Conservation (phyloP, 2,888 invertebrate genomes). For the Patella depressa region DNA sequence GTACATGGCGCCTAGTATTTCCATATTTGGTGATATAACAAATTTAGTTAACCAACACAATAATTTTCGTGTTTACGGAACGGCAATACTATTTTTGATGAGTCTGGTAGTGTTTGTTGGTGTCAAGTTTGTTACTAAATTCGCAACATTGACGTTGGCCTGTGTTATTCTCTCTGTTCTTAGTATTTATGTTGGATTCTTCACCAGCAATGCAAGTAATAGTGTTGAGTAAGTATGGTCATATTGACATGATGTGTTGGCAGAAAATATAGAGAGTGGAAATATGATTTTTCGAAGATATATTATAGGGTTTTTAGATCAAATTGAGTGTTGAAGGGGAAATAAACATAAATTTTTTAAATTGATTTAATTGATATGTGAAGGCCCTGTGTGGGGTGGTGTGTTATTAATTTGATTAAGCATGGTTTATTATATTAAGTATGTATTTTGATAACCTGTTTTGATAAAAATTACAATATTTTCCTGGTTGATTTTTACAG, state of each 20-base stretch:
- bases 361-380: too few relatives aligned
- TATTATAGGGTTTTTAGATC: too few relatives aligned
- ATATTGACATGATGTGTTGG: not conserved
- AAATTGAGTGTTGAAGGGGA: too few relatives aligned
- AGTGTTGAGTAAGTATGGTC: slow-evolving; percentile 77
- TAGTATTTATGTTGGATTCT: slow-evolving; percentile 95
- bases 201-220: slow-evolving; percentile 69
- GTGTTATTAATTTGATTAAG: too few relatives aligned
- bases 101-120: slow-evolving; percentile 93
- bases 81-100: slow-evolving; percentile 88
- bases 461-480: too few relatives aligned
- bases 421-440: too few relatives aligned
- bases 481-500: slow-evolving; percentile 37
- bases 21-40: slow-evolving; percentile 85
- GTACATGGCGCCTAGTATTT: slow-evolving; percentile 76
- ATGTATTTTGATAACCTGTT: too few relatives aligned
- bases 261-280: too few relatives aligned
- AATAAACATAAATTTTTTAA: too few relatives aligned
- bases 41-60: slow-evolving; percentile 87
- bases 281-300: too few relatives aligned
- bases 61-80: slow-evolving; percentile 97
- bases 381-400: too few relatives aligned
- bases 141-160: slow-evolving; percentile 94
- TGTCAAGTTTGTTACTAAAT: slow-evolving; percentile 98
- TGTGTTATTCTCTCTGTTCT: slow-evolving; percentile 96